Evolutionary conservation across 2,888 invertebrate species (phyloP).

Genomic region (Nemurella pictetii): DNA sequence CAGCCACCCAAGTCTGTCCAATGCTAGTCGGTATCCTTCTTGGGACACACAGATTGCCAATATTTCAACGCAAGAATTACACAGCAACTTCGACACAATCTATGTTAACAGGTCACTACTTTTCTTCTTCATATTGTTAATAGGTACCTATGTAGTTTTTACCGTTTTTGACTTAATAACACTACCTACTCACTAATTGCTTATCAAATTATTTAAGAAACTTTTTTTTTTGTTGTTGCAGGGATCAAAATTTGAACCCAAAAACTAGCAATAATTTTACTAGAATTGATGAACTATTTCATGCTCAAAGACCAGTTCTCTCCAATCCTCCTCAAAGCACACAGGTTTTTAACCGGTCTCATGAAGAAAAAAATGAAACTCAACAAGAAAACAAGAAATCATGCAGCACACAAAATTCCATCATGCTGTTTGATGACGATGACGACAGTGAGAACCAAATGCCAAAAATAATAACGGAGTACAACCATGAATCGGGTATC

Average conservation of each 20-base stretch:
- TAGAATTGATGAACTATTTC: neutral
- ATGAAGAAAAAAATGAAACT: neutral
- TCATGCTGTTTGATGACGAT: neutral
- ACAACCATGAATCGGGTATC: neutral
- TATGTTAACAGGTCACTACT: neutral
- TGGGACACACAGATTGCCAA: conserved; percentile 19
- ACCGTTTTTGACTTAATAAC: no score
- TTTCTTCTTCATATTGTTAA: no score
- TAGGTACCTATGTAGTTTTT: no score
- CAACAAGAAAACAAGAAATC: neutral
- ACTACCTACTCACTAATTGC: no score
- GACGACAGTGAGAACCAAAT: neutral
- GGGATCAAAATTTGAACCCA: neutral
- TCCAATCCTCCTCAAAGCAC: neutral
- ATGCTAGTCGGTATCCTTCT: no score
- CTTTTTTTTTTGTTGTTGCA: no score
- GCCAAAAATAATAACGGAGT: neutral
- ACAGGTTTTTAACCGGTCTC: neutral
- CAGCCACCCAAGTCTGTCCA: neutral
- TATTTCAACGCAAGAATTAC: neutral
- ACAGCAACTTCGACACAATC: neutral
- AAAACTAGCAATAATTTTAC: neutral
- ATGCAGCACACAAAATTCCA: neutral
- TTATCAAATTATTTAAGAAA: no score
- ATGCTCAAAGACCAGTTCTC: neutral